phyloP scores from a whole-genome alignment of 1,140 invertebrate genomes.

The Octopus bimaculoides region DNA sequence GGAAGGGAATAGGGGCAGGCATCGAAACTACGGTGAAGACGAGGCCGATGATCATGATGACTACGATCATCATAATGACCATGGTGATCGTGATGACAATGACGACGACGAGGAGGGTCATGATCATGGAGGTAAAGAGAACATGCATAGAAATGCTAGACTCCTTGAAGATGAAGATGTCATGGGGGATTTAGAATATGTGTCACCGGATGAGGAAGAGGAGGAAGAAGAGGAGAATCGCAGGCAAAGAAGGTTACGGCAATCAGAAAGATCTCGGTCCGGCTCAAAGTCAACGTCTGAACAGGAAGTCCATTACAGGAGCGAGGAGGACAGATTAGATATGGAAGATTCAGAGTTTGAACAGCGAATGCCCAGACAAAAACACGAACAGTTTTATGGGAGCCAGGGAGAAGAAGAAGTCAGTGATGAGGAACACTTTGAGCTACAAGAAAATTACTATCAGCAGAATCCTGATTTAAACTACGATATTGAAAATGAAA shows the following conservation, averaged over 20 bases:
- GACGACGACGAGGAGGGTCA: not conserved
- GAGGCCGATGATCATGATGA: not conserved
- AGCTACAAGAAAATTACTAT: not conserved
- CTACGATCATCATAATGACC: not conserved
- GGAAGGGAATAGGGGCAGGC: conserved; percentile 10
- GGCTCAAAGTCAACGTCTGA: not conserved
- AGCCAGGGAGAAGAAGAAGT: not conserved
- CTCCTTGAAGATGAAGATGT: not conserved
- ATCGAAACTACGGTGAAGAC: not conserved
- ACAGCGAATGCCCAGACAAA: not conserved
- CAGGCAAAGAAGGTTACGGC: not conserved
- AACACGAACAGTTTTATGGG: not conserved
- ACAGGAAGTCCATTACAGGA: not conserved
- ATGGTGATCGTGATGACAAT: not conserved
- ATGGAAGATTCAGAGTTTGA: not conserved
- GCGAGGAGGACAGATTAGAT: not conserved
- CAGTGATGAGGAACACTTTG: not conserved
- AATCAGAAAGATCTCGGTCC: not conserved
- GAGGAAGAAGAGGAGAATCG: not conserved
- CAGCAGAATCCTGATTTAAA: not conserved
- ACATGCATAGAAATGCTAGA: not conserved
- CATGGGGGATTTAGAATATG: not conserved
- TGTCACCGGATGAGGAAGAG: not conserved
- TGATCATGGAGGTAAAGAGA: no score
- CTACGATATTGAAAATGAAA: not conserved